A percentile compares a stretch with the other conserved stretches of the same genome.
Conservation (phyloP, 2,113 vertebrate species). For the Tiliqua scincoides region DNA sequence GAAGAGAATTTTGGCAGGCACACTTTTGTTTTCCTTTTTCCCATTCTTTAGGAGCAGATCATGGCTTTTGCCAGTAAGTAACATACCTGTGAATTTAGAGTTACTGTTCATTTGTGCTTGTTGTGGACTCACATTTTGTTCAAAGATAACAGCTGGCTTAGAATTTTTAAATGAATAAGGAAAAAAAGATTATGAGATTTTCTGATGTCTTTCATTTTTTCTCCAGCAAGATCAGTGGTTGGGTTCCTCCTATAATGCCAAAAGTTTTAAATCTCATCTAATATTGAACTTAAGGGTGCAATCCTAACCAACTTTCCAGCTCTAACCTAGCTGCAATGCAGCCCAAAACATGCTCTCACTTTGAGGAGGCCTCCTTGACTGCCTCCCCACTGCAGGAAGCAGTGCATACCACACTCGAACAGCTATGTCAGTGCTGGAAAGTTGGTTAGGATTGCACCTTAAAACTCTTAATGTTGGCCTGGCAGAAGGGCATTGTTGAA, state of each 20-base stretch:
- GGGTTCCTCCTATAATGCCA: background rate
- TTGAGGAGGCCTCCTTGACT: no score
- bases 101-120: conserved; percentile 6
- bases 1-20: background rate
- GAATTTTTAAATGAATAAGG: conserved; percentile 11
- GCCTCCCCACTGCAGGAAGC: no score
- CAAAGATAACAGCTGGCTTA: conserved; percentile 18
- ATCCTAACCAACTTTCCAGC: no score
- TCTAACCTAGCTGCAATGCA: no score
- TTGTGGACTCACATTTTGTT: background rate
- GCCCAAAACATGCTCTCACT: no score
- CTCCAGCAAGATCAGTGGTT: background rate
- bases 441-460: no score
- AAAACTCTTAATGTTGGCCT: background rate
- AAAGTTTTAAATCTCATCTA: conserved; percentile 14
- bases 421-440: no score
- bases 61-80: conserved; percentile 94
- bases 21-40: background rate
- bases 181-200: conserved; percentile 34
- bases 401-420: no score
- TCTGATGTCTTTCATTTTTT: background rate
- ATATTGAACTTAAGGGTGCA: background rate
- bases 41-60: conserved; percentile 89
- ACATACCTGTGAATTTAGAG: conserved; percentile 48
- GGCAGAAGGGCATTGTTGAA: background rate